Base-by-base conservation (phyloP, 2,888 invertebrate species). In the Stramonita haemastoma region DNA sequence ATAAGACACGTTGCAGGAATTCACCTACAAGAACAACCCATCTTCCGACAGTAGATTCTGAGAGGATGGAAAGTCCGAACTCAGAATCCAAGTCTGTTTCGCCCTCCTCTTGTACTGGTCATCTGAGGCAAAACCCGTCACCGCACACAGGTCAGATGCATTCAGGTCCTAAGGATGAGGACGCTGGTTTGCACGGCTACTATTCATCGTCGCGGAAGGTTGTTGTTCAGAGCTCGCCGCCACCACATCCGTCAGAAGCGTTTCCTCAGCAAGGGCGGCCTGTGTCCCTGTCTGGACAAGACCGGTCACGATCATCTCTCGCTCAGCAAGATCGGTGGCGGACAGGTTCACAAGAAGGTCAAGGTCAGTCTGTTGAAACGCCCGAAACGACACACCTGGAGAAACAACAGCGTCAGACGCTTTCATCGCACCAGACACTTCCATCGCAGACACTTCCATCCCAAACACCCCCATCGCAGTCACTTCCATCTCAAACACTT, bases 51-150 rank as follows among this genome's bases (percentile, higher is more conserved):
- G 46, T 46, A 46, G 8, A 2, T 5, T 46, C 46, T 46, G 46
- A 46, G 46, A 46, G 46, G 46, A 46, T 46, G 46, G 46, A 46
- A 46, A 46, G 46, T 46, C 13, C n/a, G n/a, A 73, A 73, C 73
- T n/a, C 26, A 83, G 2, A 87, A 86, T 36, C 85, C 85, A 87
- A 77, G 81, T 70, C 89, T 87, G 32, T 89, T 89, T 29, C 87
- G 66, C 17, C 29, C 8, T 17, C 36, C 89, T 11, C 46, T 85
- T 32, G 29, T 32, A 34, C 34, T 5, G 79, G 1, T 34, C 17
- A 8, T 1, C 5, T 32, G 32, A 19, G 32, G 32, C 13, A 17
- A 6, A 34, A 5, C 19, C 17, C 66, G 13, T 66, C 66, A 66
- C 26, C 66, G 26, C 56, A 22, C 17, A 56, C 13, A 81, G 83